phyloP scores from a whole-genome alignment of 1,140 invertebrate genomes.

The Heliconius nattereri region DNA sequence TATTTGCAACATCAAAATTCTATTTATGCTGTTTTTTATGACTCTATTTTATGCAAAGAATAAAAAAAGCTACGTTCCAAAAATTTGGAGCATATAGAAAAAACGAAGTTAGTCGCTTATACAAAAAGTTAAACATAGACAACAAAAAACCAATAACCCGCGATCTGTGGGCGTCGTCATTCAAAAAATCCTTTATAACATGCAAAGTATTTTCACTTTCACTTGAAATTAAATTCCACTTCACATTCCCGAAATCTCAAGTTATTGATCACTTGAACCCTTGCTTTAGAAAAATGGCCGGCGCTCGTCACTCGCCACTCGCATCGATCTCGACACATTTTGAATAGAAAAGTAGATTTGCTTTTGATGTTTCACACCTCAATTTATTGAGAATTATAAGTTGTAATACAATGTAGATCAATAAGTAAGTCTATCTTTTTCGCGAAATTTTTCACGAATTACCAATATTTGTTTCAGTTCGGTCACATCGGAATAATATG shows the following conservation, averaged over 20 bases:
- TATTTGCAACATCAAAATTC: too few relatives aligned
- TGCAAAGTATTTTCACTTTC: neutral
- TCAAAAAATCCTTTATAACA: neutral
- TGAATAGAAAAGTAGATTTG: neutral
- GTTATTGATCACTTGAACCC: neutral
- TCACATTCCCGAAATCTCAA: neutral
- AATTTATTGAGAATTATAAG: neutral
- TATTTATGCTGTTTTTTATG: too few relatives aligned
- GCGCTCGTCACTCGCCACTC: neutral
- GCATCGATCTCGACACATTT: neutral
- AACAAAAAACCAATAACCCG: neutral
- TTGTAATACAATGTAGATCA: neutral
- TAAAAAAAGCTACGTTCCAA: too few relatives aligned
- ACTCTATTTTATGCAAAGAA: too few relatives aligned
- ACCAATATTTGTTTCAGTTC: too few relatives aligned
- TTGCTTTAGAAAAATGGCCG: neutral
- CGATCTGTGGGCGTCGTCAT: neutral
- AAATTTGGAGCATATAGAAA: too few relatives aligned
- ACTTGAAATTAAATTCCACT: conserved; percentile 1
- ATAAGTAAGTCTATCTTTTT: too few relatives aligned
- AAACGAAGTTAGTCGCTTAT: too few relatives aligned
- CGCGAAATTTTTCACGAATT: too few relatives aligned
- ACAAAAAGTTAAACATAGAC: neutral
- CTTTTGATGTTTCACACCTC: neutral
- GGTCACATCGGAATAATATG: too few relatives aligned